phyloP scores from a whole-genome alignment of 2,888 invertebrate genomes.

The Quadriops clusia region DNA sequence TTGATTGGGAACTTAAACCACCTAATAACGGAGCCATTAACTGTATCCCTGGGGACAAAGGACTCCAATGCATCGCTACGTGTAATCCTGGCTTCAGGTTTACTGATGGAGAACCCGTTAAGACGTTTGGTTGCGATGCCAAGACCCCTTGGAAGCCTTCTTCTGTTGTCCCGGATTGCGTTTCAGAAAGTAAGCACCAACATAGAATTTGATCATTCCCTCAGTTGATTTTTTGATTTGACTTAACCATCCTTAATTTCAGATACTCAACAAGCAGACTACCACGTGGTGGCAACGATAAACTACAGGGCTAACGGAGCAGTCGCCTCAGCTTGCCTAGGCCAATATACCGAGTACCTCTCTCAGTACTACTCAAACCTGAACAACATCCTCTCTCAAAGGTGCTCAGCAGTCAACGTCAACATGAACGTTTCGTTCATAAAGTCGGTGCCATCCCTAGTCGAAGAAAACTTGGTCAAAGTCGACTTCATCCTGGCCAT shows the following conservation, averaged over 20 bases:
- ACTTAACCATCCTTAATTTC: slow-evolving; percentile 6
- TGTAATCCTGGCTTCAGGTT: slow-evolving; percentile 82
- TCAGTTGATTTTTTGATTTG: slow-evolving; percentile 2
- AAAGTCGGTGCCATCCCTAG: slow-evolving; percentile 62
- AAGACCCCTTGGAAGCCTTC: slow-evolving; percentile 77
- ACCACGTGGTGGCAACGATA: slow-evolving; percentile 77
- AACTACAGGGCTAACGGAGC: slow-evolving; percentile 84
- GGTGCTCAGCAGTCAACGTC: slow-evolving; percentile 89
- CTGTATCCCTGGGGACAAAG: slow-evolving; percentile 71
- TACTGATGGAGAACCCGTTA: slow-evolving; percentile 79
- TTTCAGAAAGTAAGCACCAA: slow-evolving; percentile 81
- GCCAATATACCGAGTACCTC: slow-evolving; percentile 73
- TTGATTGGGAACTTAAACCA: slow-evolving; percentile 85
- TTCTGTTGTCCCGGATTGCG: slow-evolving; percentile 87
- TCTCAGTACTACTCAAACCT: slow-evolving; percentile 69
- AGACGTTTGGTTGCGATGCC: slow-evolving; percentile 74
- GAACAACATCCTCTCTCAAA: slow-evolving; percentile 72
- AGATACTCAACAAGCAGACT: slow-evolving; percentile 91
- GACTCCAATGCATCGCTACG: slow-evolving; percentile 79
- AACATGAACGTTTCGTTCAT: slow-evolving; percentile 89
- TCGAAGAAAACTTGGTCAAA: slow-evolving; percentile 80
- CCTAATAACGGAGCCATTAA: slow-evolving; percentile 83
- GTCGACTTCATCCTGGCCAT: slow-evolving; percentile 84
- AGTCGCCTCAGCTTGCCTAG: slow-evolving; percentile 70
- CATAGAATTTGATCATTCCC: neutral